These are phyloP conservation scores for Poeciliopsis gracilis DNA, from an alignment of 2,797 vertebrate genomes.

Conservation along the genomic window DNA sequence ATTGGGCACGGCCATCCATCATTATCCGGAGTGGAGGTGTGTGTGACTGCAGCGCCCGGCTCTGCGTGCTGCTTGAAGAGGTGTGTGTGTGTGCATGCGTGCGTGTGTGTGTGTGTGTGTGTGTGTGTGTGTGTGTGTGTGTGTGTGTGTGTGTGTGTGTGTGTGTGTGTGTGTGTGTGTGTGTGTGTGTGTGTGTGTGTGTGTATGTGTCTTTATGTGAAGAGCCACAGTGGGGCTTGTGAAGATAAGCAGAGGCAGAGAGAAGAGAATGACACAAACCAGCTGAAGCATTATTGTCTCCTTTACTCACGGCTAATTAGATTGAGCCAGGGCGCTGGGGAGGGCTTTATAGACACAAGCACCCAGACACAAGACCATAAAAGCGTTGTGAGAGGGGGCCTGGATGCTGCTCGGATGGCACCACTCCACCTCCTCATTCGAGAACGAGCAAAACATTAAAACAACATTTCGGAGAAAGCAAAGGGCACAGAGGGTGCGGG, in stretches of 20 bases:
- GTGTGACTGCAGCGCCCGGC: slow-evolving; percentile 40
- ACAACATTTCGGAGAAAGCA: slow-evolving; percentile 51
- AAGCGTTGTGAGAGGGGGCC: slow-evolving; percentile 50
- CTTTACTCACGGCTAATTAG: slow-evolving; percentile 85
- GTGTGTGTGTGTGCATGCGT: not conserved
- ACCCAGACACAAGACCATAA: slow-evolving; percentile 69
- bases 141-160: not conserved
- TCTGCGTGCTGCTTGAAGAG: slow-evolving; percentile 17
- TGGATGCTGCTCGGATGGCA: slow-evolving; percentile 52
- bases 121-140: not conserved
- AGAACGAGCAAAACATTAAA: slow-evolving; percentile 47
- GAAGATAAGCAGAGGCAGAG: slow-evolving; percentile 84
- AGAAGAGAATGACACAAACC: slow-evolving; percentile 83
- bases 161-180: not conserved
- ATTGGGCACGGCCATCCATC: slow-evolving; percentile 76
- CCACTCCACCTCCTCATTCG: slow-evolving; percentile 50
- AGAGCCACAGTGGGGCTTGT: slow-evolving; percentile 74
- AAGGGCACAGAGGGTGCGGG: not conserved
- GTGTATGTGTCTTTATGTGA: slow-evolving; percentile 17
- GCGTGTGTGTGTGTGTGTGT: not conserved
- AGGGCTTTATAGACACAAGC: slow-evolving; percentile 73
- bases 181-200: not conserved
- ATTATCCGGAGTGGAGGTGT: slow-evolving; percentile 72
- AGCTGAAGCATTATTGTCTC: slow-evolving; percentile 85
- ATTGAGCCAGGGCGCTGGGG: slow-evolving; percentile 75